These are phyloP conservation scores for Periplaneta americana DNA, from an alignment of 1,140 invertebrate genomes.

Conservation along the genomic window DNA sequence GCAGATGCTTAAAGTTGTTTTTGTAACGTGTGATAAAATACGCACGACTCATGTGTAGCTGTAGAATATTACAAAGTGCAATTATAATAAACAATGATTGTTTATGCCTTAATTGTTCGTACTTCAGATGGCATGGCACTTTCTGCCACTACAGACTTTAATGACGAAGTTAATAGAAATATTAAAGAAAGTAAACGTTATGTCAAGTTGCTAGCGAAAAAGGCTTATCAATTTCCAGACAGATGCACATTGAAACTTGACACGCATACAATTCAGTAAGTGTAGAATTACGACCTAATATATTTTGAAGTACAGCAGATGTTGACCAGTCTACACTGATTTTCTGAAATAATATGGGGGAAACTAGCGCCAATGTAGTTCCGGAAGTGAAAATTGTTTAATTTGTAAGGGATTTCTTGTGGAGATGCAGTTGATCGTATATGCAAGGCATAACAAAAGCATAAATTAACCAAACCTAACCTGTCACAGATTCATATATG, in stretches of 20 bases:
- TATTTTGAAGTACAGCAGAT: no score
- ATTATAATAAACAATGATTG: slow-evolving; percentile 30
- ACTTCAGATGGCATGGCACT: slow-evolving; percentile 36
- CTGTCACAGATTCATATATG: no score
- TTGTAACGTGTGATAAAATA: neutral
- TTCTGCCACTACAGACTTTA: slow-evolving; percentile 36
- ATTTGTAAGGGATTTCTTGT: no score
- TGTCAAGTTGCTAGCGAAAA: slow-evolving; percentile 35
- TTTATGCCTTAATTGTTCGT: slow-evolving; percentile 34
- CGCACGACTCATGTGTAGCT: neutral
- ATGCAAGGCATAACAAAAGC: no score
- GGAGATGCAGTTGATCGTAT: no score
- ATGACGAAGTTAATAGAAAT: slow-evolving; percentile 28
- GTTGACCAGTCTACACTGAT: no score
- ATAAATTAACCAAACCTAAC: no score
- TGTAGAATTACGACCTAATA: no score
- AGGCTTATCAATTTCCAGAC: slow-evolving; percentile 31
- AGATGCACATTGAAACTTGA: slow-evolving; percentile 29
- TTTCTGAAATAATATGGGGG: no score
- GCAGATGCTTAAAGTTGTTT: neutral
- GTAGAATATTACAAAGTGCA: neutral
- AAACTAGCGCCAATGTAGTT: no score
- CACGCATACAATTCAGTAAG: slow-evolving; percentile 18
- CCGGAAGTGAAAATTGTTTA: no score
- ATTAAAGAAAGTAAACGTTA: slow-evolving; percentile 34